Conservation (phyloP, 2,888 invertebrate genomes). For the Enchytraeus crypticus region DNA sequence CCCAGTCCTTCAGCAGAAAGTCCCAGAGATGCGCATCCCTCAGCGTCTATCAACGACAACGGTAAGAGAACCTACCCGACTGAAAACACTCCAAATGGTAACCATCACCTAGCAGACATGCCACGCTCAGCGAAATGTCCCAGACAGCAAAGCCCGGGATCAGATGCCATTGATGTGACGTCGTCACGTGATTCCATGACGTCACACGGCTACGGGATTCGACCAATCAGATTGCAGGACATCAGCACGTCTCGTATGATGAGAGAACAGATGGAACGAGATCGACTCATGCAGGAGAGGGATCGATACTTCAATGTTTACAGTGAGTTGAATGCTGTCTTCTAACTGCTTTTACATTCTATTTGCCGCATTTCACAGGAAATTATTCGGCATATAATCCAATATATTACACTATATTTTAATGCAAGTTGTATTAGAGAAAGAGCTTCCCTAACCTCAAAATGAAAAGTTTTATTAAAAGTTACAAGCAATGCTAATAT, state of each 20-base stretch:
- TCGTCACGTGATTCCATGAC: not conserved
- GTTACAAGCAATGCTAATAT: too few relatives aligned
- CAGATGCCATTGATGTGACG: not conserved
- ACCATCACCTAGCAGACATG: too few relatives aligned
- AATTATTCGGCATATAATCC: too few relatives aligned
- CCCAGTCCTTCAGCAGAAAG: not conserved
- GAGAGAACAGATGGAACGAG: conserved; percentile 2
- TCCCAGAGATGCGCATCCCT: not conserved
- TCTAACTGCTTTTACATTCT: too few relatives aligned
- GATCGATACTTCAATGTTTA: conserved; percentile 4
- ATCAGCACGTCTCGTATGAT: conserved; percentile 1
- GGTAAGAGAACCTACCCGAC: not conserved
- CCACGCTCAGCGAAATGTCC: not conserved
- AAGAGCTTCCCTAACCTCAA: too few relatives aligned
- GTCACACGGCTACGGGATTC: not conserved
- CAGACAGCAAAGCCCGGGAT: not conserved
- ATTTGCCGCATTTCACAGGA: too few relatives aligned
- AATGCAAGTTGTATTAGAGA: too few relatives aligned
- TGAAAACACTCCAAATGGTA: not conserved
- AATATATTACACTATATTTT: too few relatives aligned
- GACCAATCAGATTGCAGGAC: conserved; percentile 2
- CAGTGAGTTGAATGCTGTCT: not conserved
- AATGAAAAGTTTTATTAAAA: too few relatives aligned
- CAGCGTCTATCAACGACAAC: not conserved
- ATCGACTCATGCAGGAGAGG: not conserved